phyloP scores from a whole-genome alignment of 2,797 vertebrate genomes.

The Scyliorhinus canicula region DNA sequence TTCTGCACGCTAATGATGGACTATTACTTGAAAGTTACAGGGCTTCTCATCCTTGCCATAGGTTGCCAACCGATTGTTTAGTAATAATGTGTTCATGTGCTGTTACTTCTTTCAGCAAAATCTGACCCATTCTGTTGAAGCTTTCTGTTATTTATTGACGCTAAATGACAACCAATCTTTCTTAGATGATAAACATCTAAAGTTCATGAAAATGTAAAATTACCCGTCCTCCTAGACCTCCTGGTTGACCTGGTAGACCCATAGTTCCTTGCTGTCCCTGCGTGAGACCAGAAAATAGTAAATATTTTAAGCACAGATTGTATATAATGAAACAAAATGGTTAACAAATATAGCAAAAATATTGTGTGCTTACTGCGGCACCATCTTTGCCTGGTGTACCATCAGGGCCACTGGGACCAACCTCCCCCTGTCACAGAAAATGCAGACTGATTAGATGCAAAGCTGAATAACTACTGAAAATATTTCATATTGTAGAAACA shows the following conservation, averaged over 20 bases:
- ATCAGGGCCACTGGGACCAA: not conserved
- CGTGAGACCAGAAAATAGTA: not conserved
- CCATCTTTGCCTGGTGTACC: conserved; percentile 25
- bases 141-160: not conserved
- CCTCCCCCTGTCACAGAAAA: not conserved
- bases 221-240: not conserved
- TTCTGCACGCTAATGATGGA: not conserved
- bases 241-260: conserved; percentile 13
- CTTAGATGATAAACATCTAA: not conserved
- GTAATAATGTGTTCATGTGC: not conserved
- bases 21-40: not conserved
- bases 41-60: not conserved
- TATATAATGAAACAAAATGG: not conserved
- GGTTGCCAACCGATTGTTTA: not conserved
- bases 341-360: not conserved
- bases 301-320: not conserved
- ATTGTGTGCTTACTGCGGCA: not conserved
- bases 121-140: not conserved
- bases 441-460: not conserved
- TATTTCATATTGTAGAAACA: not conserved
- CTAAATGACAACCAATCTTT: not conserved
- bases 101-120: not conserved
- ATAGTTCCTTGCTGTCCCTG: not conserved
- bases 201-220: not conserved
- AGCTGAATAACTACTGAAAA: not conserved